These are phyloP conservation scores for Harpagifer antarcticus DNA, from an alignment of 2,797 vertebrate genomes.

Conservation along the genomic window DNA sequence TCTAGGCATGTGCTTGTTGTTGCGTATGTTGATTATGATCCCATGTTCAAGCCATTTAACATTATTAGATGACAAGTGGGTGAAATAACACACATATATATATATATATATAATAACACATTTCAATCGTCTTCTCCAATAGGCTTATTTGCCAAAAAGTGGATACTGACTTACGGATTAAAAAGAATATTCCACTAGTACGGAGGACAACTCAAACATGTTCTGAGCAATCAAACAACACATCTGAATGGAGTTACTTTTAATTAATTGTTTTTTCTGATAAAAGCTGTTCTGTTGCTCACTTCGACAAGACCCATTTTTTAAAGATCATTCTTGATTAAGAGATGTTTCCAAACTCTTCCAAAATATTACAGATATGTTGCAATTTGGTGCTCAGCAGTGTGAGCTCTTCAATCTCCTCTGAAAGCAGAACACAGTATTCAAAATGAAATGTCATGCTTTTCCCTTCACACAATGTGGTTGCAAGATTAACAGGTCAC, in stretches of 20 bases:
- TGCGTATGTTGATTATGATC: slow-evolving; percentile 9
- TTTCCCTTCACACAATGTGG: background rate
- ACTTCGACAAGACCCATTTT: background rate
- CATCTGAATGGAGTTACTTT: too few relatives aligned
- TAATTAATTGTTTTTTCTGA: background rate
- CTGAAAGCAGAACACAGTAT: background rate
- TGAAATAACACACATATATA: background rate
- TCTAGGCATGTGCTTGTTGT: slow-evolving; percentile 3
- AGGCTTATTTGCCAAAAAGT: background rate
- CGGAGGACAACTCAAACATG: background rate
- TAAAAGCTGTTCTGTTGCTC: background rate
- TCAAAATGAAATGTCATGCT: slow-evolving; percentile 10
- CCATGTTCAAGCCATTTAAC: slow-evolving; percentile 6
- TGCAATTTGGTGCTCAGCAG: background rate
- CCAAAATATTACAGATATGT: too few relatives aligned
- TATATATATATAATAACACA: too few relatives aligned
- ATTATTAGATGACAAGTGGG: slow-evolving; percentile 10
- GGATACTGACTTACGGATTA: background rate
- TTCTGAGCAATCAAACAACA: background rate
- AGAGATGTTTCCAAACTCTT: too few relatives aligned
- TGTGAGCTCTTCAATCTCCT: slow-evolving; percentile 3
- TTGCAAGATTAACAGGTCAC: slow-evolving; percentile 1
- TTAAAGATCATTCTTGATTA: background rate
- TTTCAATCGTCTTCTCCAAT: background rate
- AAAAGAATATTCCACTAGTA: slow-evolving; percentile 1